Base-by-base conservation (phyloP, 2,888 invertebrate genomes). In the Cantharis rufa region DNA sequence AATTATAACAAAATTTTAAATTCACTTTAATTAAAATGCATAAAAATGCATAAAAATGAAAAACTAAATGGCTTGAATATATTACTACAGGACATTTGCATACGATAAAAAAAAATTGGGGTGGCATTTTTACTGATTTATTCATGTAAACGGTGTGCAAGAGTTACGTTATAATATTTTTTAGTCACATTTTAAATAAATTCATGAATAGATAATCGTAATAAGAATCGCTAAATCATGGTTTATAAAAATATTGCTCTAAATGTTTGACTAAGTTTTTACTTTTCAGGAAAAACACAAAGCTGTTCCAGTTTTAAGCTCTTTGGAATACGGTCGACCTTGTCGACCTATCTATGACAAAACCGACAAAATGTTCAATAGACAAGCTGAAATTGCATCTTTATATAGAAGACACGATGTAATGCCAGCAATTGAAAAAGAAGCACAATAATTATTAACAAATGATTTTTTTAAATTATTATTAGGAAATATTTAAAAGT, bases 241-340 rank as follows among this genome's bases (percentile, higher is more conserved):
- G n/a, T 32, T 32, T 32, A 21, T 32, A n/a, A 48, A n/a, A 48
- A 48, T 15, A 70, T 32, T 16, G 15, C 7, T 15, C 15, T 10
- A 24, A 32, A 15, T 16, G 16, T 28, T 48, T 27, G 13, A 62
- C 15, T 71, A 21, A 28, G 28, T 32, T 72, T n/a, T 24, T 48
- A 18, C 75, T 77, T 83, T 83, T 61, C 71, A 88, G 88, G 88
- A 88, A 76, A 84, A 84, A 79, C 72, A 83, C 18, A 88, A 88
- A 78, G 80, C 86, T 1, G 84, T 89, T n/a, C 88, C 89, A 11
- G 86, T 84, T 15, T 79, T 87, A 16, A 85, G 86, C 0, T 87
- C 87, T 4, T 81, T 86, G 80, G 84, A 83, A 72, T 88, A 88
- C 79, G 88, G 88, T 61, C 83, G 85, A 72, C 83, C 86, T 3